Base-by-base conservation (phyloP, 2,888 invertebrate species). In the Polyommatus iphigenia region DNA sequence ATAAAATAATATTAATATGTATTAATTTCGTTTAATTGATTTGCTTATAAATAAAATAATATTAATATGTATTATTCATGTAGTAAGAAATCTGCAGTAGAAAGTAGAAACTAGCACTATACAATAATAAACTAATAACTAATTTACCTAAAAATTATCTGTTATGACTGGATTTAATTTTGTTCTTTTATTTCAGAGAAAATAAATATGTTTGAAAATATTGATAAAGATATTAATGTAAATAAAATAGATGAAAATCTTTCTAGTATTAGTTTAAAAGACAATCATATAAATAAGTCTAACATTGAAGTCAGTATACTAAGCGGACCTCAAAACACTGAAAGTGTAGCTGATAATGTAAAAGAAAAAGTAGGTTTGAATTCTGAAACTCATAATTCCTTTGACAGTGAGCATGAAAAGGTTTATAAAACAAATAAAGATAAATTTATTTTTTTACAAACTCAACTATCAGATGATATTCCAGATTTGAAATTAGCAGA, bases 131-230 rank as follows among this genome's bases (percentile, higher is more conserved):
- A 20, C 20, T 62, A 20, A 62, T 24, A 18, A 54, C 54, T 18
- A 54, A 54, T 54, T 8, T 59, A 20, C 8, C 15, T 59, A 54
- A 7, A 0, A 59, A 59, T 59, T 20, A 4, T 29, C 15, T 15
- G 15, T 67, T 29, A 32, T 32, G 5, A 6, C 2, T 29, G 1
- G 29, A 67, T 15, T 24, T 15, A 62, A 62, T 62, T 20, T 62
- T 46, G 10, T 46, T 20, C 24, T 15, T 67, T 79, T 82, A 80
- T 90, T 90, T 77, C 90, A 94, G 94, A 94, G 80, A 93, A 92
- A 94, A 94, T 94, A 91, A 94, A 84, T 83, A 89, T 93, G 89
- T 94, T 94, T 85, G 94, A 94, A 84, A 93, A 90, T 84, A 84
- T 87, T 83, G 90, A 91, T 83, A 90, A 87, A 89, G 90, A 90